Conservation (phyloP, 2,797 vertebrate species). For the Sebastes ruberrimus region DNA sequence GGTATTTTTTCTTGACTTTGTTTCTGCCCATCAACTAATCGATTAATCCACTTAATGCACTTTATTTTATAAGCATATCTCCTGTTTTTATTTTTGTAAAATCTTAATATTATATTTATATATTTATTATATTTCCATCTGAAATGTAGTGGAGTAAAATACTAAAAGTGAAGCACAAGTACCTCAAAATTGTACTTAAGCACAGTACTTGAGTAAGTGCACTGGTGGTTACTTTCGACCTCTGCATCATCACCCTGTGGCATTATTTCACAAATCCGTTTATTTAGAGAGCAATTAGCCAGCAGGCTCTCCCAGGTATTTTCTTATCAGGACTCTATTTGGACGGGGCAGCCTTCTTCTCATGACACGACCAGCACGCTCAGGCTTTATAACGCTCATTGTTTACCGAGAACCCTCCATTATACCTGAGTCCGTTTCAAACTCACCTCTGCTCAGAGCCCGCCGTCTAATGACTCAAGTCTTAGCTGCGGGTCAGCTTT, state of each 20-base stretch:
- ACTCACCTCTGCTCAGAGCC: conserved; percentile 81
- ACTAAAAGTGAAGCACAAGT: neutral
- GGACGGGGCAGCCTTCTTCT: conserved; percentile 58
- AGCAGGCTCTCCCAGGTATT: conserved; percentile 45
- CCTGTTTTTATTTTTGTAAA: neutral
- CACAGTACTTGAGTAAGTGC: neutral
- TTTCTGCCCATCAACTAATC: neutral
- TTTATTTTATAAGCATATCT: neutral
- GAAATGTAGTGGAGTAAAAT: neutral
- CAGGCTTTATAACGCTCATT: conserved; percentile 87
- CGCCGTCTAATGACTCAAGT: conserved; percentile 83
- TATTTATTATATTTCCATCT: neutral
- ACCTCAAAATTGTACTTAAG: neutral
- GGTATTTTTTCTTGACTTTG: neutral
- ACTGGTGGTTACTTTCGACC: neutral
- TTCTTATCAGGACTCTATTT: conserved; percentile 83
- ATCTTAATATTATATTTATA: neutral
- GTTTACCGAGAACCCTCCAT: conserved; percentile 87
- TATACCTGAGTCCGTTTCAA: conserved; percentile 66
- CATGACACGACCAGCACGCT: conserved; percentile 70
- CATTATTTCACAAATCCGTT: conserved; percentile 26
- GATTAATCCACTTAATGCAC: neutral
- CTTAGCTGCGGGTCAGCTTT: conserved; percentile 80
- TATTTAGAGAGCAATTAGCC: conserved; percentile 48
- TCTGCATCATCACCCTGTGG: neutral